These are phyloP conservation scores for Malurus alboscapulatus DNA, from an alignment of 2,113 vertebrate species.

Conservation along the genomic window DNA sequence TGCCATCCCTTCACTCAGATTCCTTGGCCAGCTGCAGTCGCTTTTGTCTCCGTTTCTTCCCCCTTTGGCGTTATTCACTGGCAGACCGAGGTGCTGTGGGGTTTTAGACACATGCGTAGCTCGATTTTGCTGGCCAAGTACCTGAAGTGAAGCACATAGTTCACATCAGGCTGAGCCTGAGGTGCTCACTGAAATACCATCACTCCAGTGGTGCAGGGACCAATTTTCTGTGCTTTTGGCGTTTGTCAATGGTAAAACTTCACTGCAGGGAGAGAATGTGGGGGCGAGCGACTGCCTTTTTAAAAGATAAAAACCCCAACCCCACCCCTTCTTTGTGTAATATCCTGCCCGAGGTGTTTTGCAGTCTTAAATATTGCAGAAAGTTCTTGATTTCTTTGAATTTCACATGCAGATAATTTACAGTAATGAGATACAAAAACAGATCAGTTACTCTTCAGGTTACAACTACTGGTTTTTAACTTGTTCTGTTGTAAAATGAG, in stretches of 20 bases:
- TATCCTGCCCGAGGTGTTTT: background rate
- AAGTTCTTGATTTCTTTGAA: background rate
- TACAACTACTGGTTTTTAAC: background rate
- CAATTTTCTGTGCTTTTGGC: background rate
- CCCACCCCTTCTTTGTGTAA: background rate
- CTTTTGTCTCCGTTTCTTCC: rapidly evolving
- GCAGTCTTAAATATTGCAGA: background rate
- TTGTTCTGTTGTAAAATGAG: background rate
- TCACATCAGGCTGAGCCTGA: background rate
- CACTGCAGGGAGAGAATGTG: background rate
- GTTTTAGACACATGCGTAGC: rapidly evolving
- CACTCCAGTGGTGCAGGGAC: background rate
- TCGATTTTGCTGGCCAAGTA: rapidly evolving
- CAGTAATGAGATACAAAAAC: background rate
- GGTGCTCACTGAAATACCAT: background rate
- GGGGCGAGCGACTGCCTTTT: rapidly evolving
- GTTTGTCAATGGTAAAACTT: background rate
- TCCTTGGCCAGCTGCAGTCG: background rate
- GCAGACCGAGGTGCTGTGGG: rapidly evolving
- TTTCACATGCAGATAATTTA: background rate
- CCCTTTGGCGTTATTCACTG: rapidly evolving
- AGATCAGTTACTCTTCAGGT: background rate
- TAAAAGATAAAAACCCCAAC: background rate
- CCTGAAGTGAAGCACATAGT: rapidly evolving
- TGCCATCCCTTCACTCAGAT: background rate